Evolutionary conservation across 2,797 vertebrate species (phyloP).

Genomic region (Alauda arvensis): DNA sequence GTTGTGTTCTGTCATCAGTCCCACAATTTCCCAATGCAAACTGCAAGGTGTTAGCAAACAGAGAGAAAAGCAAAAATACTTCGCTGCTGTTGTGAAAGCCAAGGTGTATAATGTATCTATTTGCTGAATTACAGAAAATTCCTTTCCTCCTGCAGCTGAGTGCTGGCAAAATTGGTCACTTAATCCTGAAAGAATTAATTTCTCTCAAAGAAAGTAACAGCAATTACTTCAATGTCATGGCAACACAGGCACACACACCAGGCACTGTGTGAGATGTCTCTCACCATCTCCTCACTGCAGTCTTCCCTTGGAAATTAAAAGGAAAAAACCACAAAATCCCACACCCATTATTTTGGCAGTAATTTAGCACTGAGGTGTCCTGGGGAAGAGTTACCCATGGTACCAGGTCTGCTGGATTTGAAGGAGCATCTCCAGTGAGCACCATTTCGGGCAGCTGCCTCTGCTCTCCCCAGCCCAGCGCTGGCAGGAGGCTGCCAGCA

Average conservation of each 20-base stretch:
- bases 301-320: background rate
- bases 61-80: background rate
- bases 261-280: background rate
- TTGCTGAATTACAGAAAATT: background rate
- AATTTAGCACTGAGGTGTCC: background rate
- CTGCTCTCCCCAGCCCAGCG: background rate
- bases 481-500: background rate
- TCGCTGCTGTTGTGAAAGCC: accelerated
- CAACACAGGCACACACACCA: constrained; percentile 10
- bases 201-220: background rate
- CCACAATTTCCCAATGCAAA: background rate
- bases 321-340: too few species aligned
- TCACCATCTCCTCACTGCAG: background rate
- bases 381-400: accelerated
- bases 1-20: background rate
- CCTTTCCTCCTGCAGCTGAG: background rate
- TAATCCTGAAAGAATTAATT: background rate
- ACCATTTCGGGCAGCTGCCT: background rate
- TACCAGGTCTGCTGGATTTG: background rate
- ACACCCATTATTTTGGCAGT: background rate
- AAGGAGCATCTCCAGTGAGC: background rate
- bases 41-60: background rate
- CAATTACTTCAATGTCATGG: constrained; percentile 7
- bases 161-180: constrained; percentile 13
- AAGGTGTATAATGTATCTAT: background rate